Base-by-base conservation (phyloP, 2,888 invertebrate species). In the Pheosia tremula region DNA sequence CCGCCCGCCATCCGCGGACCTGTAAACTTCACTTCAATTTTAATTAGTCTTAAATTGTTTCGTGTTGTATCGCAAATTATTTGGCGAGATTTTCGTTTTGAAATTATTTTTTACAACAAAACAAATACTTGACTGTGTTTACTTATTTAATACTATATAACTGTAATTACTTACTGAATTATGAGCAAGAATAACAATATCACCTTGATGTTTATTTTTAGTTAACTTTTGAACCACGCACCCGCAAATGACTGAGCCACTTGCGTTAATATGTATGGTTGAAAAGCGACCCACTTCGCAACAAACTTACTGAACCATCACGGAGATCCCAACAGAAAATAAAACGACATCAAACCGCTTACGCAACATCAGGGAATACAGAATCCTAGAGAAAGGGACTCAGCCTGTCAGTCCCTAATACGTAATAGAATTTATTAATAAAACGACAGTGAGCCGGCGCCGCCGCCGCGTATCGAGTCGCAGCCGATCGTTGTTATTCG, bases 371-470 rank as follows among this genome's bases (percentile, higher is more conserved):
- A 56, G 47, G 52, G 61, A 50, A 43, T 52, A 59, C 53, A 59
- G 60, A 64, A 65, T 69, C 63, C 66, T 64, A 64, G 64, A 38
- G 50, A 59, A 63, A 59, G 56, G 49, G 62, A 55, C 54, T 60
- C 45, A 38, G 53, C 61, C 58, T 56, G 67, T 62, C 60, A 67
- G 54, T 66, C 58, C 58, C 49, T 71, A 68, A 70, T 74, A 71
- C 59, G 67, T 65, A 66, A 71, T 72, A 74, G 69, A 78, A 76
- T 78, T 74, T 77, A 80, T 79, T 79, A 80, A 74, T 75, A 80
- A 75, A 63, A 63, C 63, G 67, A 38, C 57, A 63, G 66, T 43
- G 71, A 69, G 65, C 64, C 64, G 58, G 52, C 41, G 59, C 56
- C 64, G 64, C 55, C 53, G 58, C 39, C 55, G 55, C 36, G 37